Percentiles rank a stretch among this genome's conserved stretches.
Evolutionary conservation across 2,888 invertebrate species (phyloP).

Genomic region (Andrena dorsata): DNA sequence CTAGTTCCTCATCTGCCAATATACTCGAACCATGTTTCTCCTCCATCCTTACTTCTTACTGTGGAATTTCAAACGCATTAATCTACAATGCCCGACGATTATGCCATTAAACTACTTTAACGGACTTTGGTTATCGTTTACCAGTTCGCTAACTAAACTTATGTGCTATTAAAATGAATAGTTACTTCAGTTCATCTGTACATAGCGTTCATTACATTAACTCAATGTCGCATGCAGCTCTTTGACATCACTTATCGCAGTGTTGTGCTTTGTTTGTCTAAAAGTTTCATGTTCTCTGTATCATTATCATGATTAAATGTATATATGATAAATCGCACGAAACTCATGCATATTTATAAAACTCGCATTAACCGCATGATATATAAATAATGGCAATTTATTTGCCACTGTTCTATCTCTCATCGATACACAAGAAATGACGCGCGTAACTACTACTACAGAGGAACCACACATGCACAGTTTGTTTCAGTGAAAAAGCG

Average conservation of each 20-base stretch:
- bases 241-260: constrained; percentile 8
- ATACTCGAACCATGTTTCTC: constrained; percentile 71
- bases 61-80: constrained; percentile 15
- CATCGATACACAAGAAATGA: constrained; percentile 15
- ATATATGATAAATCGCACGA: constrained; percentile 19
- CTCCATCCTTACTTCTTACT: constrained; percentile 75
- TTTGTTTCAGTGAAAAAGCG: constrained; percentile 26
- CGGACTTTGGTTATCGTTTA: neutral
- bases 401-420: constrained; percentile 28
- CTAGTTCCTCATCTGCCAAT: constrained; percentile 77
- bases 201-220: constrained; percentile 28
- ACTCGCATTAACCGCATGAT: constrained; percentile 24
- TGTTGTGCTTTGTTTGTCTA: neutral
- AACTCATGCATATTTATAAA: constrained; percentile 47
- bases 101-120: neutral
- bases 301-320: neutral
- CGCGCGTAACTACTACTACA: constrained; percentile 22
- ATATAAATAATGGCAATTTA: constrained; percentile 29
- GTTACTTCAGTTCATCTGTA: neutral
- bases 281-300: constrained; percentile 13
- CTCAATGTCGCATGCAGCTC: constrained; percentile 24
- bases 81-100: neutral
- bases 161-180: neutral
- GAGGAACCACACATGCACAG: constrained; percentile 10
- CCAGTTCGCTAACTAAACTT: constrained; percentile 4